phyloP scores from a whole-genome alignment of 1,140 invertebrate genomes.

The Bombus confusus region DNA sequence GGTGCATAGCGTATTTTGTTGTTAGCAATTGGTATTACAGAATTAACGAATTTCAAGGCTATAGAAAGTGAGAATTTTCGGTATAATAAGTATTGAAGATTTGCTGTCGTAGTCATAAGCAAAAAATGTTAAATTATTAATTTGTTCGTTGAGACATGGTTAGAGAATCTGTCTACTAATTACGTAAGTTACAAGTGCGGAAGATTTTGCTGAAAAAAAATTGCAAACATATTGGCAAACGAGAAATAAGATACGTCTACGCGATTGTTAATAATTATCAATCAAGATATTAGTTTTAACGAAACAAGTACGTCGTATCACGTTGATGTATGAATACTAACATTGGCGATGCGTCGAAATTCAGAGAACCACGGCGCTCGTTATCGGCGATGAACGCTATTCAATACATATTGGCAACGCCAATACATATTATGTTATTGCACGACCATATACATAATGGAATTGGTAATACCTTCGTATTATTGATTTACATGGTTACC shows the following conservation, averaged over 20 bases:
- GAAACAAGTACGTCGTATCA: background rate
- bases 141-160: too few species aligned
- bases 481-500: conserved; percentile 54
- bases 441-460: conserved; percentile 33
- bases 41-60: too few species aligned
- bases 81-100: accelerated
- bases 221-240: too few species aligned
- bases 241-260: too few species aligned
- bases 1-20: too few species aligned
- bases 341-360: background rate
- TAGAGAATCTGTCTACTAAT: too few species aligned
- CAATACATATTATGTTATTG: conserved; percentile 59
- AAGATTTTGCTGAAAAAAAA: background rate
- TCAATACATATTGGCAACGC: conserved; percentile 17
- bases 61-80: too few species aligned
- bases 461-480: conserved; percentile 54
- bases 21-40: too few species aligned
- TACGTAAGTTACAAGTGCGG: background rate
- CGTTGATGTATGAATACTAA: conserved; percentile 8
- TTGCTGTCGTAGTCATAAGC: too few species aligned
- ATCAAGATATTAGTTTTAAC: background rate
- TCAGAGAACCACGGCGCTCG: conserved; percentile 6
- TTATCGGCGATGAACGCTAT: conserved; percentile 41
- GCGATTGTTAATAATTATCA: background rate
- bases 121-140: background rate